Evolutionary conservation across 2,113 vertebrate genomes (phyloP), one percentile per base, ranked within the genome.

Genomic region (Pleuronectes platessa): DNA sequence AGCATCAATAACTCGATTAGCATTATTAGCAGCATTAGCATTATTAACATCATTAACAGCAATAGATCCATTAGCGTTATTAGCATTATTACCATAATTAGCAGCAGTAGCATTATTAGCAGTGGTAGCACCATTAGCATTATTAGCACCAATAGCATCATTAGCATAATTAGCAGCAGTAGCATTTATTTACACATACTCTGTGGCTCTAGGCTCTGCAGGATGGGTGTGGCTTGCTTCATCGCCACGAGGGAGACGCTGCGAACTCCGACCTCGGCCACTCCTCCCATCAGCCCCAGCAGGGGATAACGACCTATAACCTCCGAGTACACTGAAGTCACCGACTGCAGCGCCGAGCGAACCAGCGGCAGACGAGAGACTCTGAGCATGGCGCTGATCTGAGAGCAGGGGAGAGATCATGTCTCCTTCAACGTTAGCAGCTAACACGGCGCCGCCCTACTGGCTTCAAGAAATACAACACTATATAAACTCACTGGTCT

Each of bases 191-290:
- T 20, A 4, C 13, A 88, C 93, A 45, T 73, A 95, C 94, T 89
- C 78, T 94, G 93, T 0, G 91, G 85, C 75, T 93, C 82, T 84
- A 95, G 87, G 5, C 78, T 92, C 72, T 88, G 80, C 10, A 95
- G 63, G 0, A 95, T 66, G 15, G 94, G 93, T 1, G 84, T 82
- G 27, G 90, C 92, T 14, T 67, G 68, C 23, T 20, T 79, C 66
- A 88, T 20, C 12, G 92, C 91, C 15, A 78, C 80, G 2, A 79
- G 53, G 17, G 91, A 87, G 45, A 88, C 18, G 8, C 61, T 82
- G 20, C 81, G 85, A 26, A 93, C 78, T 1, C 93, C 73, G 0
- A 88, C 45, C 84, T 94, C 90, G 0, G 91, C 92, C 5, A 86
- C 72, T 0, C 66, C 89, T 8, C 90, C 93, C 85, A 94, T 72